These are phyloP conservation scores for Synanthedon andrenaeformis DNA, from an alignment of 2,888 invertebrate genomes.

Conservation along the genomic window DNA sequence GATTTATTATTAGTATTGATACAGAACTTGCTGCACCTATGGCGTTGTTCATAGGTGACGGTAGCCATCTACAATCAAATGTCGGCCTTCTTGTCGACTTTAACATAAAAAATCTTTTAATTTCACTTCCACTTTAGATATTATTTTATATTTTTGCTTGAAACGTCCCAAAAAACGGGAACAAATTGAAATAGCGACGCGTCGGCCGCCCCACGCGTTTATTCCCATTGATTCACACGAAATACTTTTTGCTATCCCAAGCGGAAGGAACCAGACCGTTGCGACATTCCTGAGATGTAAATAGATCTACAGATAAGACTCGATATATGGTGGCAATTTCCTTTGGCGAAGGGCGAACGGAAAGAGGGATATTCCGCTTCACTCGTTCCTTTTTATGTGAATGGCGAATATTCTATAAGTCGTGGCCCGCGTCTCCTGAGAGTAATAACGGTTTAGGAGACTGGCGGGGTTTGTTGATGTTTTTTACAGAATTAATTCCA, in stretches of 20 bases:
- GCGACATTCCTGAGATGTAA: conserved; percentile 42
- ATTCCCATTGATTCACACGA: conserved; percentile 11
- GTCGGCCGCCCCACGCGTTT: conserved; percentile 1
- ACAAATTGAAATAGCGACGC: conserved; percentile 6
- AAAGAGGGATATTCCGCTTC: conserved; percentile 33
- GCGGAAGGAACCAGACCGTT: conserved; percentile 27
- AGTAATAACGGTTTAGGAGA: not conserved
- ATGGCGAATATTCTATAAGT: conserved; percentile 26
- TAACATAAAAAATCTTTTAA: no score
- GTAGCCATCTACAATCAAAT: no score
- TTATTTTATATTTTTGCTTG: not conserved
- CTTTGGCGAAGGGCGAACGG: conserved; percentile 47
- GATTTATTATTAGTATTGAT: no score
- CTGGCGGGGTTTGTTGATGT: not conserved
- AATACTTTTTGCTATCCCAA: conserved; percentile 13
- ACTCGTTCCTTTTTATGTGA: conserved; percentile 38
- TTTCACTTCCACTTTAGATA: no score
- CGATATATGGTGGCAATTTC: conserved; percentile 61
- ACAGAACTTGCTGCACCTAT: no score
- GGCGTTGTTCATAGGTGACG: no score
- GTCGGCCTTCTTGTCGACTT: no score
- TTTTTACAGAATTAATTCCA: not conserved
- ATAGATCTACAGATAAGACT: conserved; percentile 56
- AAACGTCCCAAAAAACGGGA: not conserved
- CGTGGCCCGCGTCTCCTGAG: not conserved